Conservation (phyloP, 2,797 vertebrate genomes). For the Macropodus opercularis region DNA sequence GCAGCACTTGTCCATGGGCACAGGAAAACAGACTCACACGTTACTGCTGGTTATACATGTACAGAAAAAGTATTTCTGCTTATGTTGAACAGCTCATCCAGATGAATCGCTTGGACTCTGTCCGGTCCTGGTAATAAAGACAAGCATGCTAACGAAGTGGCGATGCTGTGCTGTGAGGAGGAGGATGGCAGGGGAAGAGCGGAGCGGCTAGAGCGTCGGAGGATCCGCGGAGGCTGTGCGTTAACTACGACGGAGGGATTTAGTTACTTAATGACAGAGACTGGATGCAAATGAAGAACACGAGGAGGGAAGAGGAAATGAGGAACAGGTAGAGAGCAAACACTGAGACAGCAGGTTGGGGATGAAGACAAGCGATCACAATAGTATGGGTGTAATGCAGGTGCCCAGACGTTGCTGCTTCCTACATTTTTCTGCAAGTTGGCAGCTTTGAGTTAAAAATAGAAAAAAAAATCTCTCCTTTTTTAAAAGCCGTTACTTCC, state of each 20-base stretch:
- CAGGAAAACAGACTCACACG: too few relatives aligned
- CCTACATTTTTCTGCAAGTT: background rate
- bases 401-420: too few relatives aligned
- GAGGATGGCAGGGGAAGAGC: conserved; percentile 19
- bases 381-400: too few relatives aligned
- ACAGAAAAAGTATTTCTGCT: too few relatives aligned
- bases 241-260: conserved; percentile 20
- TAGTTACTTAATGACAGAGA: conserved; percentile 25
- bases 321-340: background rate
- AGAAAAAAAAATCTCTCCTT: background rate
- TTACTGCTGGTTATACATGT: too few relatives aligned
- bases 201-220: conserved; percentile 14
- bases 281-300: conserved; percentile 22
- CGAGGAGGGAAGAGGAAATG: background rate
- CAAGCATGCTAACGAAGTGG: conserved; percentile 51
- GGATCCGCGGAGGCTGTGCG: conserved; percentile 10
- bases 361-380: background rate
- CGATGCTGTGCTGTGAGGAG: conserved; percentile 48
- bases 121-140: conserved; percentile 64
- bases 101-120: too few relatives aligned
- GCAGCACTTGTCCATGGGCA: too few relatives aligned
- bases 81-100: too few relatives aligned
- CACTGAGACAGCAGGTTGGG: too few relatives aligned
- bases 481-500: conserved; percentile 21
- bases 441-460: conserved; percentile 1